Conservation (phyloP, 2,797 vertebrate species). For the Betta splendens region DNA sequence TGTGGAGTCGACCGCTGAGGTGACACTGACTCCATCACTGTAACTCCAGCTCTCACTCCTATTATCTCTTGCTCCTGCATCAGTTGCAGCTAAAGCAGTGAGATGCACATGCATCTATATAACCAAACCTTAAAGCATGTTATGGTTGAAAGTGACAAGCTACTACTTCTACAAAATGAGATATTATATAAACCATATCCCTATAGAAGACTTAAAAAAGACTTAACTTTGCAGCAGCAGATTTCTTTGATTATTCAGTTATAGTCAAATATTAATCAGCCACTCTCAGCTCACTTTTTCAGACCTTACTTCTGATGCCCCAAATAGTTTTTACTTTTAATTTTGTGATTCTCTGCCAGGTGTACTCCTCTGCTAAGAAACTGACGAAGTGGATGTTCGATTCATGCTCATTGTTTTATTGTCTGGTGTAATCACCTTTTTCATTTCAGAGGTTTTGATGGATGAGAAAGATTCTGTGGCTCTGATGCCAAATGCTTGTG, state of each 20-base stretch:
- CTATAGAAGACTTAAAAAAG: too few relatives aligned
- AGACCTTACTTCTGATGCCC: background rate
- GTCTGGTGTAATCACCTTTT: slow-evolving; percentile 36
- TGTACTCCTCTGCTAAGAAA: slow-evolving; percentile 8
- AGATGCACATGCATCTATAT: background rate
- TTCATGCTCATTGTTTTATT: slow-evolving; percentile 27
- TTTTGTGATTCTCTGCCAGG: slow-evolving; percentile 6
- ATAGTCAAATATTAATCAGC: background rate
- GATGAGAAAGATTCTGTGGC: slow-evolving; percentile 33
- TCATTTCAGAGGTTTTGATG: slow-evolving; percentile 42
- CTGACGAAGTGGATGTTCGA: slow-evolving; percentile 15
- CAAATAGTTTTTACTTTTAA: slow-evolving; percentile 5
- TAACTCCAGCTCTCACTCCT: background rate
- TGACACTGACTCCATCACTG: slow-evolving; percentile 68
- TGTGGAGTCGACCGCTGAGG: slow-evolving; percentile 64
- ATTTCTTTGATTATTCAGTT: background rate
- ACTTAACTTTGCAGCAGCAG: background rate
- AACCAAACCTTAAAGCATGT: too few relatives aligned
- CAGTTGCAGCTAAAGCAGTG: background rate
- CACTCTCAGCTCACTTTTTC: background rate
- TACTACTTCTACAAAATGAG: too few relatives aligned
- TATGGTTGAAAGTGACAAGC: too few relatives aligned
- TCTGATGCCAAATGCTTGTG: slow-evolving; percentile 44
- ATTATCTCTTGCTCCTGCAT: background rate
- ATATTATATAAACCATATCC: too few relatives aligned